Percentiles rank a stretch among this genome's conserved stretches.
Conservation (phyloP, 2,113 vertebrate genomes). For the Naja naja region DNA sequence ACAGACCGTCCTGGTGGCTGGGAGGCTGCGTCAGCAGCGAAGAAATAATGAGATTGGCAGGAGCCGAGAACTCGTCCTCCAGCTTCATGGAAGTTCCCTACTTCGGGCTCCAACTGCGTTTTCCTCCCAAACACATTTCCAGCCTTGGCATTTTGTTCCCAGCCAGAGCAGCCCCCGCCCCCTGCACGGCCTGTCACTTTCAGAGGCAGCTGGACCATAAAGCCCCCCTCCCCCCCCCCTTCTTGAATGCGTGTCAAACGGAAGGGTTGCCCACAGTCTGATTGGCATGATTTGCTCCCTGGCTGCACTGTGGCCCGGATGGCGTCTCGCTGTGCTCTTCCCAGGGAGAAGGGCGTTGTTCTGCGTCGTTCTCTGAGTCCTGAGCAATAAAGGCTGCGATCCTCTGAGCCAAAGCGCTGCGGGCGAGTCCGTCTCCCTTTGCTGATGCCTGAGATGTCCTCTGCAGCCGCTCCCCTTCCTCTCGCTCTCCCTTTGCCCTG, state of each 20-base stretch:
- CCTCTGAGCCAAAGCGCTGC: background rate
- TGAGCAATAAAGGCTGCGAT: background rate
- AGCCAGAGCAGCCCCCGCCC: background rate
- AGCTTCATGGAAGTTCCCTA: background rate
- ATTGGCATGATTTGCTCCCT: background rate
- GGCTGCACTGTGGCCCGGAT: background rate
- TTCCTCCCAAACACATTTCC: background rate
- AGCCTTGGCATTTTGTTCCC: background rate
- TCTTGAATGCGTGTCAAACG: background rate
- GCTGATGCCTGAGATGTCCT: background rate
- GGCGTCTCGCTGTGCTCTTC: background rate
- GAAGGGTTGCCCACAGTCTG: background rate
- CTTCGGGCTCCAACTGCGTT: background rate
- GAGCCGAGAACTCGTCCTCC: background rate
- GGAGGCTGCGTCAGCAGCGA: background rate
- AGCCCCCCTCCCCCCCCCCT: background rate
- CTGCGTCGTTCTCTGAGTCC: background rate
- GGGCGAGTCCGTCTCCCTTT: background rate
- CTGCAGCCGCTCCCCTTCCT: background rate
- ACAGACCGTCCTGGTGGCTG: background rate
- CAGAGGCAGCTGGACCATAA: background rate
- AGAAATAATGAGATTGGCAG: background rate
- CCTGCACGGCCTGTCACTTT: background rate
- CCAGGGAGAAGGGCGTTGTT: background rate
- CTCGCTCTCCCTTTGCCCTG: background rate